A percentile compares a stretch with the other conserved stretches of the same genome.
These are phyloP conservation scores for Himalopsyche phryganea DNA, from an alignment of 1,140 invertebrate species.

Conservation along the genomic window DNA sequence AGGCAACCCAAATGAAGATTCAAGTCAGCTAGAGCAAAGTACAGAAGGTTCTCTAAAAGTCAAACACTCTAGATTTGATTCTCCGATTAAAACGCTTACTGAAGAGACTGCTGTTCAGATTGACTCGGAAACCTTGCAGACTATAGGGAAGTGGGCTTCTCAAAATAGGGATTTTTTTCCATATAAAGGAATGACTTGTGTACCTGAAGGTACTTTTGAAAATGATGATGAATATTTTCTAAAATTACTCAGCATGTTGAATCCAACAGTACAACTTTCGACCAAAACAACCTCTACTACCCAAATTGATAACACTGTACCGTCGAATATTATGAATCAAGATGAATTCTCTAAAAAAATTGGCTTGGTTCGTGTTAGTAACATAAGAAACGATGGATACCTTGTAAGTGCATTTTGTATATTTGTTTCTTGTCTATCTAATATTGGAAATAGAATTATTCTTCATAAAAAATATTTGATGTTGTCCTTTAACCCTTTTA, in stretches of 20 bases:
- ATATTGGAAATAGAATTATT: too few species aligned
- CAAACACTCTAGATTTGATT: too few species aligned
- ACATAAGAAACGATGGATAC: too few species aligned
- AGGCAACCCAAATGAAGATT: too few species aligned
- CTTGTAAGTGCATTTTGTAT: too few species aligned
- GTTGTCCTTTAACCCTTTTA: too few species aligned
- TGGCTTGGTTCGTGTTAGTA: slow-evolving; percentile 4
- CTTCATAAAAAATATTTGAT: too few species aligned
- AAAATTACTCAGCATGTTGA: slow-evolving; percentile 7
- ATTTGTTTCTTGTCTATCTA: too few species aligned
- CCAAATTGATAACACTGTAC: background rate
- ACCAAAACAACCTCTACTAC: background rate
- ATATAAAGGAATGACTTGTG: slow-evolving; percentile 9
- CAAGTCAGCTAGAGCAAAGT: too few species aligned
- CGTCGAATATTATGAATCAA: slow-evolving; percentile 9
- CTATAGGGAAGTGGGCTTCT: slow-evolving; percentile 12
- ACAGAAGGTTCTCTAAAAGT: too few species aligned
- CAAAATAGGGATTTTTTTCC: slow-evolving; percentile 12
- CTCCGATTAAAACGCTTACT: too few species aligned
- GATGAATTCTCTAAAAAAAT: slow-evolving; percentile 14
- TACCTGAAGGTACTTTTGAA: slow-evolving; percentile 15
- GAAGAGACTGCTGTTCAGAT: slow-evolving; percentile 5
- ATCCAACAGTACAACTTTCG: slow-evolving; percentile 8
- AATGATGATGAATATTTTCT: slow-evolving; percentile 12
- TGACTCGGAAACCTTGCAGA: background rate